A percentile compares a stretch with the other conserved stretches of the same genome.
Conservation (phyloP, 1,140 invertebrate genomes). For the Nixonia krombeini region DNA sequence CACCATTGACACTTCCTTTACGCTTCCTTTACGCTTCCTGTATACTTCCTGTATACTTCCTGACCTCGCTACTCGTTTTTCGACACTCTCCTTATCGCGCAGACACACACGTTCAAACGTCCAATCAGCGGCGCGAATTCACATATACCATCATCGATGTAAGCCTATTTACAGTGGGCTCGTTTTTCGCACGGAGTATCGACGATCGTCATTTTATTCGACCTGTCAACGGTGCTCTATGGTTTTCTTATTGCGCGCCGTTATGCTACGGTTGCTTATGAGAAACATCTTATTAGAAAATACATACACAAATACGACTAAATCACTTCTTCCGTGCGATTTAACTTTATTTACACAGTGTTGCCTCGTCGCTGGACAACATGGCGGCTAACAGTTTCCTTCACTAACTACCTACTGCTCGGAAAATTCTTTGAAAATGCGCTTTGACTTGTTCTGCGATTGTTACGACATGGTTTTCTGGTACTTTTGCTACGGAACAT, state of each 20-base stretch:
- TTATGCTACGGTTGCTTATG: conserved; percentile 39
- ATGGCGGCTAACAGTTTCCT: too few species aligned
- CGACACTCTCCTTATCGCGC: too few species aligned
- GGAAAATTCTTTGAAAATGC: too few species aligned
- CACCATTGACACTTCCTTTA: conserved; percentile 23
- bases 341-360: conserved; percentile 33
- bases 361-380: conserved; percentile 17
- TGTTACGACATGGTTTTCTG: too few species aligned
- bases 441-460: too few species aligned
- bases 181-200: conserved; percentile 33
- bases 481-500: too few species aligned
- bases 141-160: neutral
- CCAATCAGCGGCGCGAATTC: conserved; percentile 24
- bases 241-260: conserved; percentile 25
- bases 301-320: conserved; percentile 46
- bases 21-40: neutral
- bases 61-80: too few species aligned
- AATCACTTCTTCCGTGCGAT: conserved; percentile 36
- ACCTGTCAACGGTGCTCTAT: conserved; percentile 21
- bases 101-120: conserved; percentile 13
- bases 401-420: too few species aligned
- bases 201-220: conserved; percentile 37
- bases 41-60: too few species aligned
- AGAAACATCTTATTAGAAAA: conserved; percentile 45
- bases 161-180: conserved; percentile 39